Evolutionary conservation across 1,140 invertebrate species (phyloP), one percentile per base, ranked within the genome.

Genomic region (Propsilocerus akamusi): DNA sequence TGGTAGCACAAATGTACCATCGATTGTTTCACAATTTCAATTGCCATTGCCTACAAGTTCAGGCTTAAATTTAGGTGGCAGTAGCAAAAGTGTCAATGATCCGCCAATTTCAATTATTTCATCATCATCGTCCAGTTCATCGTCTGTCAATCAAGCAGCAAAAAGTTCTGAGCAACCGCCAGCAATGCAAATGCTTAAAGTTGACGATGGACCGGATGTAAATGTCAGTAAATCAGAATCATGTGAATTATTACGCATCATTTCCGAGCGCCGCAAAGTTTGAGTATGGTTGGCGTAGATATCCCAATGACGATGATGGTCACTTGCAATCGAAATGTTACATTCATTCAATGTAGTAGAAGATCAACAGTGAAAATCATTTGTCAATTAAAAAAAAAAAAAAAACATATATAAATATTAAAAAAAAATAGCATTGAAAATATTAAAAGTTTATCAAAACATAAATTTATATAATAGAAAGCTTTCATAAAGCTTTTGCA

Each of bases 161-260:
- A 25, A 47, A 26, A 11, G 8, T 17, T 26, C n/a, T 48, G 26
- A 48, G 6, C 26, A 12, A 7, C n/a, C 25, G 11, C 8, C 20
- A 24, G 5, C 46, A 23, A 26, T 48, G n/a, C 47, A 25, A 28
- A 17, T 26, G 8, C 8, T 25, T 6, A 49, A 3, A 5, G n/a
- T 49, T 23, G n/a, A 34, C 46, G 48, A 53, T 22, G 23, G 37
- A 34, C 5, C n/a, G 8, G 52, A 53, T 20, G 17, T 14, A 17
- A 47, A 34, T 34, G 25, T 57, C 5, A 53, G 26, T 47, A 65
- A 63, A 25, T 64, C 63, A 30, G 63, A 65, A 41, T 59, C 63
- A 22, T 58, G 59, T 24, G 63, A 65, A 52, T 65, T 65, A 5
- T 26, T 65, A 54, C 59, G 63, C 6, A 64, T 65, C 26, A 65